Conservation (phyloP, 2,797 vertebrate species). For the Lycodopsis pacificus region DNA sequence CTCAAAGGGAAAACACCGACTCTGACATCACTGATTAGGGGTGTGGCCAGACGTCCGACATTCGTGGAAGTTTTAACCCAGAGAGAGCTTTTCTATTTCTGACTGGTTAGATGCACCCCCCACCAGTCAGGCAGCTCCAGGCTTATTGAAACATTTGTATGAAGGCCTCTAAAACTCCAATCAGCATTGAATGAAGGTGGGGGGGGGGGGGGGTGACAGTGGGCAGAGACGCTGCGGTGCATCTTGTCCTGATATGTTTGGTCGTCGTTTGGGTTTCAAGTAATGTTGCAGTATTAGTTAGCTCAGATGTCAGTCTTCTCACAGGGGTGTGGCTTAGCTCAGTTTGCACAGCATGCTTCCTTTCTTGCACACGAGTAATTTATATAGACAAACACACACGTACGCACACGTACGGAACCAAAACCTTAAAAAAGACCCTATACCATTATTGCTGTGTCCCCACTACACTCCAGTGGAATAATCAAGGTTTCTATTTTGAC, state of each 20-base stretch:
- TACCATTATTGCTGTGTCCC: conserved; percentile 32
- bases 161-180: conserved; percentile 23
- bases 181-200: conserved; percentile 28
- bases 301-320: conserved; percentile 60
- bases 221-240: conserved; percentile 61
- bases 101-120: background rate
- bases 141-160: background rate
- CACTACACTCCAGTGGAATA: conserved; percentile 22
- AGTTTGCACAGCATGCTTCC: conserved; percentile 19
- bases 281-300: conserved; percentile 65
- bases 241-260: conserved; percentile 77
- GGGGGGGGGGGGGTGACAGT: conserved; percentile 33
- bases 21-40: background rate
- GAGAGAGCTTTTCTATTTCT: background rate
- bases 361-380: conserved; percentile 20
- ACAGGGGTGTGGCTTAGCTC: conserved; percentile 47
- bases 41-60: background rate
- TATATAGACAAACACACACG: conserved; percentile 10
- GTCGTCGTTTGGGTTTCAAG: conserved; percentile 71
- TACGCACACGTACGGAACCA: background rate
- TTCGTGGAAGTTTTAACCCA: background rate
- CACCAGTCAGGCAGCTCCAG: conserved; percentile 3
- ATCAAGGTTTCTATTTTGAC: conserved; percentile 17
- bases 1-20: background rate
- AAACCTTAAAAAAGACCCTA: conserved; percentile 23